phyloP scores from a whole-genome alignment of 2,888 invertebrate species.

The Girardia tigrina region DNA sequence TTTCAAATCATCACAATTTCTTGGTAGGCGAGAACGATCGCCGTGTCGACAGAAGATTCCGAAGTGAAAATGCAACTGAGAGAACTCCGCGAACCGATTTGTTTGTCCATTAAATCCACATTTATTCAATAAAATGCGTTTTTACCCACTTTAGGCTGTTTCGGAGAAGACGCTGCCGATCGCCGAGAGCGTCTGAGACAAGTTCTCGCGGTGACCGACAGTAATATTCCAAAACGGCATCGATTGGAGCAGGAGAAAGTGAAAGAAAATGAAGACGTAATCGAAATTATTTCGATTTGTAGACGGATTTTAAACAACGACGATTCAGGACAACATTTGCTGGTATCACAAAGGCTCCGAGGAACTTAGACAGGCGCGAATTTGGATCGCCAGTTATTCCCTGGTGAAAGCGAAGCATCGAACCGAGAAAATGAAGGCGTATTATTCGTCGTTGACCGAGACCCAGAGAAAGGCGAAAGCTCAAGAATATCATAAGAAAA shows the following conservation, averaged over 20 bases:
- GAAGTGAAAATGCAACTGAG: conserved; percentile 82
- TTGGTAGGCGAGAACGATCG: conserved; percentile 70
- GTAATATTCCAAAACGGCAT: conserved; percentile 29
- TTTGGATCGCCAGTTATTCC: conserved; percentile 68
- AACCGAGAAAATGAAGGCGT: conserved; percentile 56
- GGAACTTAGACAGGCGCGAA: conserved; percentile 64
- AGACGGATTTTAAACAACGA: background rate
- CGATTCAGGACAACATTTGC: conserved; percentile 63
- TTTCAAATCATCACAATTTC: too few relatives aligned
- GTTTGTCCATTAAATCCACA: conserved; percentile 52
- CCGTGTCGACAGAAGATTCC: conserved; percentile 90
- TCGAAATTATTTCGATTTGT: background rate
- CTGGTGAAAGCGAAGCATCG: conserved; percentile 57
- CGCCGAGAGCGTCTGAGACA: conserved; percentile 76
- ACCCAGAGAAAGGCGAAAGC: conserved; percentile 66
- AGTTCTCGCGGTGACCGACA: conserved; percentile 62
- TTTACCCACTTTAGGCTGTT: conserved; percentile 55
- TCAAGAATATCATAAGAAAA: conserved; percentile 77
- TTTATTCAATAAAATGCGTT: conserved; percentile 24
- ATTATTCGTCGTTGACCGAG: conserved; percentile 55
- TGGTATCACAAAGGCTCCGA: conserved; percentile 98
- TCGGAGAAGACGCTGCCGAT: conserved; percentile 96
- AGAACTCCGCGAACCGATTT: conserved; percentile 84
- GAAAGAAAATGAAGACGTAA: background rate
- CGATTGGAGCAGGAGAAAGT: conserved; percentile 20